phyloP scores from a whole-genome alignment of 2,113 vertebrate genomes.

The Speoplatyrhinus poulsoni region DNA sequence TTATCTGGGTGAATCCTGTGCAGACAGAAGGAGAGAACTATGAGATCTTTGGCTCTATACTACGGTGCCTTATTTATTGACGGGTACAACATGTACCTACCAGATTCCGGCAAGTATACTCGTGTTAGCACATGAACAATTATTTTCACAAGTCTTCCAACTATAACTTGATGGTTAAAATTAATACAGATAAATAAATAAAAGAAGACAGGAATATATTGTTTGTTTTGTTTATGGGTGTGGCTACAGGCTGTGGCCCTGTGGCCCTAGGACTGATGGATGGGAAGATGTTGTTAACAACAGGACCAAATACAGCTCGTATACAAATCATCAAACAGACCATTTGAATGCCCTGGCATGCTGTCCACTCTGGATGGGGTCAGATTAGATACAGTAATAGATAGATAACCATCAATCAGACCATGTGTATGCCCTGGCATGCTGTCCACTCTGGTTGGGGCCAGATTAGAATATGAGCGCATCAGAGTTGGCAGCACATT shows the following conservation, averaged over 20 bases:
- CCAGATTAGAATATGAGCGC: constrained; percentile 41
- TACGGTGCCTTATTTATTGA: constrained; percentile 26
- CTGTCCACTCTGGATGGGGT: too few species aligned
- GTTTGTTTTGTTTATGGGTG: constrained; percentile 5
- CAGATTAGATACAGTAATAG: too few species aligned
- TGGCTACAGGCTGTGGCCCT: not conserved
- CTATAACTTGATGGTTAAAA: not conserved
- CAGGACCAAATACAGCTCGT: not conserved
- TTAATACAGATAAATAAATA: not conserved
- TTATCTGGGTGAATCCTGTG: constrained; percentile 78
- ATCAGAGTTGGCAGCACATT: constrained; percentile 33
- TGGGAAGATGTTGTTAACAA: constrained; percentile 9
- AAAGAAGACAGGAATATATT: not conserved
- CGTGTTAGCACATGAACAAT: too few species aligned
- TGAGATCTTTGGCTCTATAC: constrained; percentile 55
- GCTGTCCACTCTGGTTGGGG: not conserved
- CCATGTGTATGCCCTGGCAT: not conserved
- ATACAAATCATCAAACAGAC: not conserved
- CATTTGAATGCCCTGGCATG: too few species aligned
- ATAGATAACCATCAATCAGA: not conserved
- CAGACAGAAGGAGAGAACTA: constrained; percentile 54
- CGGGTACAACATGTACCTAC: too few species aligned
- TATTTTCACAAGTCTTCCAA: too few species aligned
- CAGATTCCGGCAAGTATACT: too few species aligned
- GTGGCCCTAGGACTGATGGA: not conserved